Conservation (phyloP, 2,797 vertebrate species). For the Aeoliscus strigatus region DNA sequence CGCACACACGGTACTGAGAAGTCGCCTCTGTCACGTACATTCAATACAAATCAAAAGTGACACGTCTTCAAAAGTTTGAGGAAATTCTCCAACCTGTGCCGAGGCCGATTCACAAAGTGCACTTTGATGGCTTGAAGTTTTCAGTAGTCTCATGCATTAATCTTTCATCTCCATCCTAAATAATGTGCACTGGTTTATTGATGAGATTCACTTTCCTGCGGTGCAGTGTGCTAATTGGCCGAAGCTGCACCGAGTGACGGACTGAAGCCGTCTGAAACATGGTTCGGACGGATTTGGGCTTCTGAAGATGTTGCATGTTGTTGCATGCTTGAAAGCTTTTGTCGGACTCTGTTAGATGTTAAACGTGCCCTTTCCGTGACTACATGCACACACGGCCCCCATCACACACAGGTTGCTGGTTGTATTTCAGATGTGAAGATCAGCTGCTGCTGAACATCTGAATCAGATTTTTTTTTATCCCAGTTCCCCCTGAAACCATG, state of each 20-base stretch:
- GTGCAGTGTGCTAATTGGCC: constrained; percentile 49
- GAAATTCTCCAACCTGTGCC: constrained; percentile 17
- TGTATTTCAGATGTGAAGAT: constrained; percentile 1
- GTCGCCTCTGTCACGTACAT: too few species aligned
- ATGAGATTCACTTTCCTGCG: constrained; percentile 52
- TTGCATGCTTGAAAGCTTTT: constrained; percentile 3
- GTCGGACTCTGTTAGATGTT: constrained; percentile 9
- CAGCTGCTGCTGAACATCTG: constrained; percentile 7
- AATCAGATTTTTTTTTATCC: constrained; percentile 15
- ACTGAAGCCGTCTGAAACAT: constrained; percentile 7
- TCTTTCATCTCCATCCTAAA: constrained; percentile 59
- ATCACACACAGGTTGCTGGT: background rate
- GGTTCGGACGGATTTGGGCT: constrained; percentile 9
- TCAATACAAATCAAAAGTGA: constrained; percentile 43
- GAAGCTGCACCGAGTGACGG: constrained; percentile 8
- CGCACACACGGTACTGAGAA: too few species aligned
- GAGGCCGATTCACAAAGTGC: constrained; percentile 39
- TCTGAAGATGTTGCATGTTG: background rate
- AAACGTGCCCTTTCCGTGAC: constrained; percentile 1
- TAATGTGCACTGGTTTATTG: constrained; percentile 60
- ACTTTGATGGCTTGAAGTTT: constrained; percentile 42
- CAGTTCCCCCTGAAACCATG: constrained; percentile 6
- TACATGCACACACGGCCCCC: background rate
- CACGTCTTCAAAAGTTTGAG: constrained; percentile 43
- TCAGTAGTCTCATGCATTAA: constrained; percentile 37